phyloP scores from a whole-genome alignment of 2,113 vertebrate species.

The Pheucticus melanocephalus region DNA sequence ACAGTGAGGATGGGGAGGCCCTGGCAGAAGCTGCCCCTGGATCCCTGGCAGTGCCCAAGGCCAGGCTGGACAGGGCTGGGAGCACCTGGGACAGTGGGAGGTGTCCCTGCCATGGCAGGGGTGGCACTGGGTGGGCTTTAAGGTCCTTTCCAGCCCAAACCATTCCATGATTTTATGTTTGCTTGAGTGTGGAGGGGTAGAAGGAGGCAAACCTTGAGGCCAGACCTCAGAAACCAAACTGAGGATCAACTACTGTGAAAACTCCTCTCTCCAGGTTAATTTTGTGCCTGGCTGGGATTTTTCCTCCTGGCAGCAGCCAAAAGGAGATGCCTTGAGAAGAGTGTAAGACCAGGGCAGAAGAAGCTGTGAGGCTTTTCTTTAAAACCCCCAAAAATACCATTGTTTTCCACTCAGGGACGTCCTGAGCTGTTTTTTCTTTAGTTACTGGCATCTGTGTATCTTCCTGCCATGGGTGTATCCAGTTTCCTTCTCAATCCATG shows the following conservation, averaged over 20 bases:
- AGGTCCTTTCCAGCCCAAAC: not conserved
- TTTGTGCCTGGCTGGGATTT: not conserved
- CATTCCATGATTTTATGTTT: not conserved
- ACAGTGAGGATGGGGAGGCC: not conserved
- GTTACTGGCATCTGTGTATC: not conserved
- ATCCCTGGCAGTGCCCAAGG: not conserved
- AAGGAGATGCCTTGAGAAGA: not conserved
- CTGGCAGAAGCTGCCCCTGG: not conserved
- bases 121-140: not conserved
- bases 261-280: not conserved
- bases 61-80: not conserved
- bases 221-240: not conserved
- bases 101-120: not conserved
- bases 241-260: not conserved
- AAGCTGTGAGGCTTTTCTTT: not conserved
- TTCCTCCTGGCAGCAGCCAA: not conserved
- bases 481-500: not conserved
- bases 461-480: not conserved
- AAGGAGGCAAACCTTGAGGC: not conserved
- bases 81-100: not conserved
- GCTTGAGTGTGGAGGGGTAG: not conserved
- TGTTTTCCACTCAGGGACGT: not conserved
- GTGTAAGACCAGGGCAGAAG: not conserved
- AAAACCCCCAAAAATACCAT: not conserved
- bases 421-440: not conserved